phyloP scores from a whole-genome alignment of 2,888 invertebrate genomes.

The Fragum whitleyi region DNA sequence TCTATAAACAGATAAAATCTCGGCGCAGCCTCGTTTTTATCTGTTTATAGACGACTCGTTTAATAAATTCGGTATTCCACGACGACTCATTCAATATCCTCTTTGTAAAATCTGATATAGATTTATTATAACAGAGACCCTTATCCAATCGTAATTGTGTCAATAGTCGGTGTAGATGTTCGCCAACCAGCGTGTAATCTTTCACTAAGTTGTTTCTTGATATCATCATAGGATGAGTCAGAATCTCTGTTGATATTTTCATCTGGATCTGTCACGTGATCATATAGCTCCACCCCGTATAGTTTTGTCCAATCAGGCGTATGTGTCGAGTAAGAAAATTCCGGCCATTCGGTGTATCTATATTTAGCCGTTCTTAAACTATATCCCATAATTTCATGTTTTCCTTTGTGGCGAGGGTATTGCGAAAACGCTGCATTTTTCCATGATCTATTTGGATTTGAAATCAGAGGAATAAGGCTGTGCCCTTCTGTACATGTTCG shows the following conservation, averaged over 20 bases:
- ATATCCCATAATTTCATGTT: slow-evolving; percentile 64
- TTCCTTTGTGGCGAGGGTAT: slow-evolving; percentile 41
- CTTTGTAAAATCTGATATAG: too few species aligned
- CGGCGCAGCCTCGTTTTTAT: too few species aligned
- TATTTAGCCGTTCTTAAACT: slow-evolving; percentile 64
- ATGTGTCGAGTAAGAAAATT: slow-evolving; percentile 43
- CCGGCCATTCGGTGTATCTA: slow-evolving; percentile 74
- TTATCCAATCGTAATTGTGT: not conserved
- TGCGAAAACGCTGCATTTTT: slow-evolving; percentile 62
- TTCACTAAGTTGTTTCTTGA: slow-evolving; percentile 55
- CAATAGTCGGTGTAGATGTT: not conserved
- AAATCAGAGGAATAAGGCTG: slow-evolving; percentile 64
- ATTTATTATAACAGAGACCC: too few species aligned
- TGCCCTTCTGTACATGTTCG: slow-evolving; percentile 64
- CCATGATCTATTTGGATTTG: slow-evolving; percentile 21
- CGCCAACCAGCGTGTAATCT: slow-evolving; percentile 73
- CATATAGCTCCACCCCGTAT: slow-evolving; percentile 63
- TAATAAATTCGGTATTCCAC: too few species aligned
- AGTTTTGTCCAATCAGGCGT: slow-evolving; percentile 53
- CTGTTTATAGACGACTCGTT: too few species aligned
- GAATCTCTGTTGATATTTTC: slow-evolving; percentile 64
- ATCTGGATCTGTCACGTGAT: slow-evolving; percentile 61
- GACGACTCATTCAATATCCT: too few species aligned
- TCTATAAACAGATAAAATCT: too few species aligned
- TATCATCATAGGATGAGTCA: slow-evolving; percentile 75